Conservation (phyloP, 2,797 vertebrate genomes). For the Phoeniculus purpureus region DNA sequence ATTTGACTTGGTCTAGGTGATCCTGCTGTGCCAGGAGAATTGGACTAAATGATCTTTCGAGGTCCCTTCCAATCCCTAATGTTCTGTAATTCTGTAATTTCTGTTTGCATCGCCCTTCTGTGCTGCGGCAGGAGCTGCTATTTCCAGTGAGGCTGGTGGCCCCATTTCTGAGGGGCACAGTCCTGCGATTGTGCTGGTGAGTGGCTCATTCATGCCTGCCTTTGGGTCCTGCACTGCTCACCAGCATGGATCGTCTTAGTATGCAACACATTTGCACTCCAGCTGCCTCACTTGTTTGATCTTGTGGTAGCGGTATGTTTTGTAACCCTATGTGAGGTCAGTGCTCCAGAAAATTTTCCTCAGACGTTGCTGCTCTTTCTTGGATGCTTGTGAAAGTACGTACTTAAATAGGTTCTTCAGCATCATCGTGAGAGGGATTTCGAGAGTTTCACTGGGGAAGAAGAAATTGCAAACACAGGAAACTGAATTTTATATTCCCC, state of each 20-base stretch:
- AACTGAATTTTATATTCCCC: neutral
- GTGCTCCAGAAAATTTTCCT: neutral
- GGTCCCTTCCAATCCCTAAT: too few species aligned
- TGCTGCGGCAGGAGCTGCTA: neutral
- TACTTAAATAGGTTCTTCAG: neutral
- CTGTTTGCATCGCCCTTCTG: neutral
- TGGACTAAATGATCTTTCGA: too few species aligned
- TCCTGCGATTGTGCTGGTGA: neutral
- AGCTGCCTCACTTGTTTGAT: neutral
- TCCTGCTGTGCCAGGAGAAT: too few species aligned
- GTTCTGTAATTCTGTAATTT: neutral
- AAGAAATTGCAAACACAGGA: neutral
- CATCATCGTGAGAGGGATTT: neutral
- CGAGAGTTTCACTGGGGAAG: neutral
- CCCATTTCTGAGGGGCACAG: neutral
- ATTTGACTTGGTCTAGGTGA: too few species aligned
- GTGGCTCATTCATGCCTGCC: fast-evolving
- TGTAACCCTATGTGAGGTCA: neutral
- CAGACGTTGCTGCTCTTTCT: neutral
- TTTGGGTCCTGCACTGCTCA: neutral
- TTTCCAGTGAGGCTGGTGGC: neutral
- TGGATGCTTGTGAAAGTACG: neutral
- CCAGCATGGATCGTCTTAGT: neutral
- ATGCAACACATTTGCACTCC: neutral
- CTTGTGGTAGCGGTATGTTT: neutral